phyloP scores from a whole-genome alignment of 2,797 vertebrate species.

The Melanotaenia nigrans region DNA sequence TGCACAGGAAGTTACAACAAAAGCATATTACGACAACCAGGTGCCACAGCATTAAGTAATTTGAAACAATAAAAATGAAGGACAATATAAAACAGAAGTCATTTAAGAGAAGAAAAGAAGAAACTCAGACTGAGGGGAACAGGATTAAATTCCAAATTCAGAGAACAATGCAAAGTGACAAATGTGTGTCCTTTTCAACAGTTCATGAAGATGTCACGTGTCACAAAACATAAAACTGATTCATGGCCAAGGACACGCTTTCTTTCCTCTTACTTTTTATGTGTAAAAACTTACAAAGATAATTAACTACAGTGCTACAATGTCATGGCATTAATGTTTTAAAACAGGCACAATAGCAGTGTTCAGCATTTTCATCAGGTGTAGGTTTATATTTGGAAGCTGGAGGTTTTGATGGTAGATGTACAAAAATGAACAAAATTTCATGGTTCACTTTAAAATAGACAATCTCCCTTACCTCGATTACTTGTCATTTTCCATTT shows the following conservation, averaged over 20 bases:
- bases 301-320: too few species aligned
- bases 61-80: background rate
- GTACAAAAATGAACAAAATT: background rate
- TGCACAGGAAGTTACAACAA: background rate
- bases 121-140: background rate
- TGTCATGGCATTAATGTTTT: background rate
- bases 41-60: background rate
- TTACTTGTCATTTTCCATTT: too few species aligned
- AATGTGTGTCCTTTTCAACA: background rate
- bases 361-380: background rate
- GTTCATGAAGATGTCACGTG: background rate
- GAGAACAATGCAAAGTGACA: background rate
- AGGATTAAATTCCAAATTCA: background rate
- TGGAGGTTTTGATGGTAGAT: background rate
- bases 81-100: background rate
- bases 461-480: background rate
- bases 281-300: background rate
- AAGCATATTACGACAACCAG: background rate
- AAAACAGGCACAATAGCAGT: background rate
- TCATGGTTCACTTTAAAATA: background rate
- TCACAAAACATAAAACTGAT: background rate
- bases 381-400: background rate
- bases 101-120: background rate
- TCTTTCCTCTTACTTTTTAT: background rate
- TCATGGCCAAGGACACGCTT: background rate